A percentile compares a stretch with the other conserved stretches of the same genome.
Evolutionary conservation across 2,797 vertebrate genomes (phyloP).

Genomic region (Myioborus miniatus): DNA sequence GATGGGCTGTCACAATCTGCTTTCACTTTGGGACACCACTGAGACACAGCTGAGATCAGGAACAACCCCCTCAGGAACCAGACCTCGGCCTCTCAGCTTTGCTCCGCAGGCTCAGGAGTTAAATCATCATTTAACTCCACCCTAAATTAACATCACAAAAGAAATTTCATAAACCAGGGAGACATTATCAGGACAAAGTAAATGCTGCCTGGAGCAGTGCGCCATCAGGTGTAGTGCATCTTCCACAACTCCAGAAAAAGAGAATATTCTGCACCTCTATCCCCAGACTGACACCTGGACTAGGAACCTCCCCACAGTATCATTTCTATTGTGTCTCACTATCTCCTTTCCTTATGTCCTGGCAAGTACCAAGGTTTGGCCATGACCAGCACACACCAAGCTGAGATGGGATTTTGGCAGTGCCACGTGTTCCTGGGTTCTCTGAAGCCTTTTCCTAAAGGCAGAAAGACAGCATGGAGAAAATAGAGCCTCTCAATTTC

Average conservation of each 20-base stretch:
- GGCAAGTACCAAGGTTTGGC: accelerated
- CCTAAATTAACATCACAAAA: neutral
- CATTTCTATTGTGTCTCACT: neutral
- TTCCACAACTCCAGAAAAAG: neutral
- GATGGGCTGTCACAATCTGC: neutral
- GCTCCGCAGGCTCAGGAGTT: neutral
- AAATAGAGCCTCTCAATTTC: neutral
- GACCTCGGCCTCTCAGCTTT: neutral
- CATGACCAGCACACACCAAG: neutral
- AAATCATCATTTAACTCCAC: neutral
- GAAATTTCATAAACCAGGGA: neutral
- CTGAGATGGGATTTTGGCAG: neutral
- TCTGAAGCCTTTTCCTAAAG: neutral
- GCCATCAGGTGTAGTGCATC: neutral
- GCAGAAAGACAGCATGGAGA: neutral
- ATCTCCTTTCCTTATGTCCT: neutral
- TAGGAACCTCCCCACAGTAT: neutral
- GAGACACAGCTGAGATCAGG: neutral
- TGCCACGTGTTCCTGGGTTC: neutral
- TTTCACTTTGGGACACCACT: neutral
- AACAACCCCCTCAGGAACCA: neutral
- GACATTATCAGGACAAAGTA: neutral
- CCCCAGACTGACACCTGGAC: neutral
- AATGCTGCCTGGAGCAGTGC: neutral
- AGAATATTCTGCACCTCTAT: neutral